Percentiles rank a stretch among this genome's conserved stretches.
Evolutionary conservation across 1,140 invertebrate genomes (phyloP).

Genomic region (Danaus melanippus): DNA sequence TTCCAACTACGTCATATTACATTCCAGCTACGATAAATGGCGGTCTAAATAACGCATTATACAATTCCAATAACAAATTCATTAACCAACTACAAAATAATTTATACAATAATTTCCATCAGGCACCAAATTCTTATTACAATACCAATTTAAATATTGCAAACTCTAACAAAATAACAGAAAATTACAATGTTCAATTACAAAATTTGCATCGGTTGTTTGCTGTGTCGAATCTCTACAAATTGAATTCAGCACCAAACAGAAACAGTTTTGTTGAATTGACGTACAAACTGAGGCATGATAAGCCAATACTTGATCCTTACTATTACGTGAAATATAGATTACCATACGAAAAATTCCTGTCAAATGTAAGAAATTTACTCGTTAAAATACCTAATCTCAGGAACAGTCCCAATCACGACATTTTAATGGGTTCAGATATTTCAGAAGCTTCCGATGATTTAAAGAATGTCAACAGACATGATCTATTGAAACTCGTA

Average conservation of each 20-base stretch:
- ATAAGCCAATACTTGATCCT: conserved; percentile 20
- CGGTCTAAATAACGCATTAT: too few species aligned
- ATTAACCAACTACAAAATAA: too few species aligned
- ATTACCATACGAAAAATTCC: conserved; percentile 40
- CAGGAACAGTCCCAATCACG: conserved; percentile 28
- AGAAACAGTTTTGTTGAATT: conserved; percentile 32
- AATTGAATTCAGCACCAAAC: conserved; percentile 25
- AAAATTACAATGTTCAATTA: conserved; percentile 18
- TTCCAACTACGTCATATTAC: too few species aligned
- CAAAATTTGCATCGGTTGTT: conserved; percentile 17
- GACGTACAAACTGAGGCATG: conserved; percentile 28
- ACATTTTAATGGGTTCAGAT: conserved; percentile 30
- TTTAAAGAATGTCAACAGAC: conserved; percentile 27
- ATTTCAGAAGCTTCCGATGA: conserved; percentile 27
- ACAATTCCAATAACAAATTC: too few species aligned
- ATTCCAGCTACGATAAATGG: too few species aligned
- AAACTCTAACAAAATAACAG: conserved; percentile 10
- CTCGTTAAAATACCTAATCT: conserved; percentile 25
- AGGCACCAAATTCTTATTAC: not conserved
- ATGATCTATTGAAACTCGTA: conserved; percentile 33
- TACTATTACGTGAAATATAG: conserved; percentile 48
- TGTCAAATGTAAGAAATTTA: conserved; percentile 29
- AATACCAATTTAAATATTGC: conserved; percentile 6
- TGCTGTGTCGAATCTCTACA: conserved; percentile 20
- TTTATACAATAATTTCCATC: too few species aligned